These are phyloP conservation scores for Schrankia costaestrigalis DNA, from an alignment of 2,888 invertebrate species.

Conservation along the genomic window DNA sequence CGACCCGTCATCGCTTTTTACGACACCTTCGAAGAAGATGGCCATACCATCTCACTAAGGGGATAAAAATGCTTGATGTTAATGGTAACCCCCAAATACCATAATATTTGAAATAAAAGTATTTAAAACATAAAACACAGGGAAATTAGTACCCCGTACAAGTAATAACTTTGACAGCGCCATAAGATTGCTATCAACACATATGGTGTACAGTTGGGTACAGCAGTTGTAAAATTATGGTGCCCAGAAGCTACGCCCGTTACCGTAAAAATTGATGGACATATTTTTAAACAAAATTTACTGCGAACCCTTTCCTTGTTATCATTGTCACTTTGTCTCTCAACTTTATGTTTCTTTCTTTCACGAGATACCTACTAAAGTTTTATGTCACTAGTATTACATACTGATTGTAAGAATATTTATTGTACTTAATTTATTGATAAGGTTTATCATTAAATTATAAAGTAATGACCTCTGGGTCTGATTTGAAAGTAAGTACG, in stretches of 20 bases:
- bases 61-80: no score
- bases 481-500: no score
- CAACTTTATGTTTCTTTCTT: conserved; percentile 23
- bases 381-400: no score
- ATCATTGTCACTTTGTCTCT: conserved; percentile 21
- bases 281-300: conserved; percentile 27
- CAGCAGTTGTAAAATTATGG: conserved; percentile 49
- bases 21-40: no score
- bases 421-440: no score
- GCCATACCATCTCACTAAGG: no score
- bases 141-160: conserved; percentile 20
- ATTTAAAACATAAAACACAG: conserved; percentile 19
- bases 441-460: no score
- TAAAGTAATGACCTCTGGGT: no score
- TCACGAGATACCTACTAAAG: no score
- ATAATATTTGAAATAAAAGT: conserved; percentile 11
- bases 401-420: no score
- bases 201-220: conserved; percentile 59
- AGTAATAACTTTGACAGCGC: conserved; percentile 50
- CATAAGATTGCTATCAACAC: conserved; percentile 58
- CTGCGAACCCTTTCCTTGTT: conserved; percentile 24
- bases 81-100: no score
- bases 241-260: conserved; percentile 20
- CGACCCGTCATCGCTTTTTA: no score
- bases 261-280: conserved; percentile 32